Percentiles rank a stretch among this genome's conserved stretches.
Evolutionary conservation across 2,888 invertebrate species (phyloP).

Genomic region (Tachina grossa): DNA sequence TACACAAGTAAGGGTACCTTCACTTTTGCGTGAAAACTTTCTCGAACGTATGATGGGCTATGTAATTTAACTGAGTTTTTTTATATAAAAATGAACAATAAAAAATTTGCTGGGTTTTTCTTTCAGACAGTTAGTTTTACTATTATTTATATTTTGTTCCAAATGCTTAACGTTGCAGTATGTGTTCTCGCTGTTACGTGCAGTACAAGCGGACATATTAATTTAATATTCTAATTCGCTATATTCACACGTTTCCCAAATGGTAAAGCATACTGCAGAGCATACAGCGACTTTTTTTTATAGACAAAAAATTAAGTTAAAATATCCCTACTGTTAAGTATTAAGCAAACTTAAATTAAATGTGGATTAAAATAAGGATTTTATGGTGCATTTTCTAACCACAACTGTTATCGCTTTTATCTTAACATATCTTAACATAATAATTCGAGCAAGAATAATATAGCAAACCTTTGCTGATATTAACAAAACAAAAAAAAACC

Average conservation of each 20-base stretch:
- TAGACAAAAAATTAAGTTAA: not conserved
- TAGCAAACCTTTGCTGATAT: not conserved
- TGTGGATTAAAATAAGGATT: too few relatives aligned
- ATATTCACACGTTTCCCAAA: constrained; percentile 43
- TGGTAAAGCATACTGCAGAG: constrained; percentile 41
- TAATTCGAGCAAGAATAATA: too few relatives aligned
- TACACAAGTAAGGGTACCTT: too few relatives aligned
- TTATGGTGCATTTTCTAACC: too few relatives aligned
- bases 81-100: not conserved
- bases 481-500: not conserved
- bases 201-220: constrained; percentile 46
- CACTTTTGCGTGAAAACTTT: too few relatives aligned
- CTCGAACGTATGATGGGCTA: too few relatives aligned
- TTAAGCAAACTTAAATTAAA: too few relatives aligned
- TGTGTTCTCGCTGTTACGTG: constrained; percentile 1
- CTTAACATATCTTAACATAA: not conserved
- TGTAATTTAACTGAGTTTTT: too few relatives aligned
- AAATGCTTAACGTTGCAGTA: not conserved
- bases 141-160: not conserved
- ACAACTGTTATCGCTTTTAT: not conserved
- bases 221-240: constrained; percentile 68
- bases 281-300: not conserved
- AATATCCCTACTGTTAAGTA: too few relatives aligned
- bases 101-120: constrained; percentile 4
- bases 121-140: not conserved